Conservation (phyloP, 1,140 invertebrate genomes). For the Drosophila cardini region DNA sequence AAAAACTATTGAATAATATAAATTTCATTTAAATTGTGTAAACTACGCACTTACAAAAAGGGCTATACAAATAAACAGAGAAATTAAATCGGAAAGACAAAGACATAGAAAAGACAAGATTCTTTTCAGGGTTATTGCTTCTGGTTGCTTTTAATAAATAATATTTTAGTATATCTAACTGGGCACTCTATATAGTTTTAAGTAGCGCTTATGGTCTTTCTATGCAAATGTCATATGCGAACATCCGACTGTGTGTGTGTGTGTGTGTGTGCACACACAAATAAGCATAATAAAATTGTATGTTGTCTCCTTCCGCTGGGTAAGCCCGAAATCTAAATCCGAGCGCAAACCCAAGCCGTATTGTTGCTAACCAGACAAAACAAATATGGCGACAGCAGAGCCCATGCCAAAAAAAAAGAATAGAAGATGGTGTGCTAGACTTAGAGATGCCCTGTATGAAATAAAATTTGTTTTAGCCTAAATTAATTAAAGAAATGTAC, state of each 20-base stretch:
- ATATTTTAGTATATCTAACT: constrained; percentile 48
- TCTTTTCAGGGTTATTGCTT: constrained; percentile 24
- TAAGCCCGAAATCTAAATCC: constrained; percentile 43
- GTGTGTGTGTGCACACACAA: constrained; percentile 29
- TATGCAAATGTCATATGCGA: constrained; percentile 59
- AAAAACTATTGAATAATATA: constrained; percentile 52
- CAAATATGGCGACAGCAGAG: constrained; percentile 73
- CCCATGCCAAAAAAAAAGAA: constrained; percentile 18
- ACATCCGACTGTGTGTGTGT: not conserved
- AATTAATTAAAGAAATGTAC: too few relatives aligned
- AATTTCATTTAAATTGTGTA: constrained; percentile 62
- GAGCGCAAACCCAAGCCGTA: constrained; percentile 34
- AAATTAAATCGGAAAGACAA: constrained; percentile 1
- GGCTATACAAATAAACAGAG: constrained; percentile 9
- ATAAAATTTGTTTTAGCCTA: too few relatives aligned
- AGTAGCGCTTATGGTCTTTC: constrained; percentile 72
- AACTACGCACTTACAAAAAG: constrained; percentile 5
- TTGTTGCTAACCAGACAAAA: constrained; percentile 58
- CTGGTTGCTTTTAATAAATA: constrained; percentile 41
- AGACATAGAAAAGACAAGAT: not conserved
- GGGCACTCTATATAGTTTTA: constrained; percentile 60
- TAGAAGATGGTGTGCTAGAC: not conserved
- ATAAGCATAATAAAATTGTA: constrained; percentile 79
- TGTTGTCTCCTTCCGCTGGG: constrained; percentile 66
- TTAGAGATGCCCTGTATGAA: not conserved